A percentile compares a stretch with the other conserved stretches of the same genome.
Conservation (phyloP, 1,140 invertebrate genomes). For the Oscheius sp. region DNA sequence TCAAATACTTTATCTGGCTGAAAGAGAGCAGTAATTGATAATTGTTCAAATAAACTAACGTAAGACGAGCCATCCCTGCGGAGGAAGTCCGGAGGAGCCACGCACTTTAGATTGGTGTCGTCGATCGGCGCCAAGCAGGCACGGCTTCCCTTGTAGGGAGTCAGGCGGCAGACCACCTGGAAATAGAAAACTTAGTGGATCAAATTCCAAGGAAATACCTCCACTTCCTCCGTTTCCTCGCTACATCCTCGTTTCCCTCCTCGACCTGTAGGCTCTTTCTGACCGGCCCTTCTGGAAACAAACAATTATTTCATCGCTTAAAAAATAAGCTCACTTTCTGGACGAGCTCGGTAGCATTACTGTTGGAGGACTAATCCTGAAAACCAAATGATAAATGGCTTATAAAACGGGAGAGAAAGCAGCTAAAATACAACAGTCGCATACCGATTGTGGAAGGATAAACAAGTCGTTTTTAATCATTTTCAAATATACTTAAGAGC, state of each 20-base stretch:
- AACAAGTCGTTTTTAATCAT: too few species aligned
- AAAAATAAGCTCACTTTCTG: too few species aligned
- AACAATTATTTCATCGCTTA: neutral
- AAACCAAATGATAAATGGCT: too few species aligned
- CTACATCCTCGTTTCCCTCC: neutral
- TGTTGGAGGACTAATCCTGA: too few species aligned
- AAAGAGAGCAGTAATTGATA: constrained; percentile 13
- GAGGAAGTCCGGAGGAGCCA: constrained; percentile 30
- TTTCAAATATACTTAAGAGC: too few species aligned
- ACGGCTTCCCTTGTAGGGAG: constrained; percentile 19
- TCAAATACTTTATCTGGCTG: constrained; percentile 54
- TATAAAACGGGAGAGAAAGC: too few species aligned
- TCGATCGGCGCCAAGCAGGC: constrained; percentile 41
- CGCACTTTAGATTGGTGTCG: constrained; percentile 37
- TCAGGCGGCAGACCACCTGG: constrained; percentile 47
- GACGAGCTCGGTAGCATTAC: too few species aligned
- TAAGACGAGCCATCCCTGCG: constrained; percentile 35
- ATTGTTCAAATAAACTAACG: constrained; percentile 32
- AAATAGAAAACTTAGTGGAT: constrained; percentile 11
- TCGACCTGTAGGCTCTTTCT: neutral
- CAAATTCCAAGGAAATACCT: neutral
- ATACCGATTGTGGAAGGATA: too few species aligned
- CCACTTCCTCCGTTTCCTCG: neutral
- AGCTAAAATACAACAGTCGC: too few species aligned
- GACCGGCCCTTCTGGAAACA: neutral